phyloP scores from a whole-genome alignment of 2,797 vertebrate species.

The Helostoma temminkii region DNA sequence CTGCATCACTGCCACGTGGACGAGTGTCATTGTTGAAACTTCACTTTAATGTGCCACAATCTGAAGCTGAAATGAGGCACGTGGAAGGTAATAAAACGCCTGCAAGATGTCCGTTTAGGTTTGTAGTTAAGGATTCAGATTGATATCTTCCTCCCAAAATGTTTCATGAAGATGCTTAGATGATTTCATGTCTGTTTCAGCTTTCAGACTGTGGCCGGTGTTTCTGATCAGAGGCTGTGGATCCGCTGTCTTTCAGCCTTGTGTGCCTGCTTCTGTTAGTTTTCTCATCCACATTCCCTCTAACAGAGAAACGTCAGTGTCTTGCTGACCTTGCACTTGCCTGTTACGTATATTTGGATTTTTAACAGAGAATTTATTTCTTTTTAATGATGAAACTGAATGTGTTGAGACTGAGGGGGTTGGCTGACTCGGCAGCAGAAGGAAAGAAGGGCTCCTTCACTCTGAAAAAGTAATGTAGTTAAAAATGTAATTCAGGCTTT shows the following conservation, averaged over 20 bases:
- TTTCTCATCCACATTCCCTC: slow-evolving; percentile 6
- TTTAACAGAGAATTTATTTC: not conserved
- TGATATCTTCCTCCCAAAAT: not conserved
- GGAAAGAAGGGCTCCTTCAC: not conserved
- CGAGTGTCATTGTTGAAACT: not conserved
- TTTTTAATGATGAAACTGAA: not conserved
- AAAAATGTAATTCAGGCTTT: too few species aligned
- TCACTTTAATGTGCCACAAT: not conserved
- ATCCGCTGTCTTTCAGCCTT: not conserved
- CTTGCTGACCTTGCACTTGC: not conserved
- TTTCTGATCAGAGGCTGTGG: not conserved
- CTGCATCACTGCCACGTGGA: not conserved
- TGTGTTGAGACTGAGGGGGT: not conserved
- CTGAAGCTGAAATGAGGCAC: not conserved
- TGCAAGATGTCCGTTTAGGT: not conserved
- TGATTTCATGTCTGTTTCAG: not conserved
- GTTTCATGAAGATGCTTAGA: not conserved
- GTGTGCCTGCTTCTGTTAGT: slow-evolving; percentile 28
- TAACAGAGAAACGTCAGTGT: not conserved
- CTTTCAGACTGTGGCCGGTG: not conserved
- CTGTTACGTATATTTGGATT: not conserved
- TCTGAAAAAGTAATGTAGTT: too few species aligned
- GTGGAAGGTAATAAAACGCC: not conserved
- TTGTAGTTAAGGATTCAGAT: not conserved
- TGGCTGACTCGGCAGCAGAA: not conserved